Percentiles rank a stretch among this genome's conserved stretches.
Evolutionary conservation across 1,140 invertebrate genomes (phyloP).

Genomic region (Antheraea pernyi): DNA sequence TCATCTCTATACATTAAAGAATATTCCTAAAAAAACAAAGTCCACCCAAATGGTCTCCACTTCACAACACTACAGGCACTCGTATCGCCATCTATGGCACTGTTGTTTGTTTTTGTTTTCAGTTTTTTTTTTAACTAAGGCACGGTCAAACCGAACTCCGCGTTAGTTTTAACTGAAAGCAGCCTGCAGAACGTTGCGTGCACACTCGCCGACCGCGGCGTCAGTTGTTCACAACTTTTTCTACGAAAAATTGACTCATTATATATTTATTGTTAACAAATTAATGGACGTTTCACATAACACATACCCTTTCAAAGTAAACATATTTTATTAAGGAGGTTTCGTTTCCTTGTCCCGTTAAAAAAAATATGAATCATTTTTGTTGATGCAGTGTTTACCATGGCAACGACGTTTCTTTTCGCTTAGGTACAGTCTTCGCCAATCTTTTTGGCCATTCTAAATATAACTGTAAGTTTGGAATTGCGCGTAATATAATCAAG

Average conservation of each 20-base stretch:
- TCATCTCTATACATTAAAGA: constrained; percentile 8
- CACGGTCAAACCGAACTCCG: constrained; percentile 46
- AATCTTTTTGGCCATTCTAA: no score
- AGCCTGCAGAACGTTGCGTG: constrained; percentile 63
- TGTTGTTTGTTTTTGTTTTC: not conserved
- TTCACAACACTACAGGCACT: constrained; percentile 4
- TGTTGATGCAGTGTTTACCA: no score
- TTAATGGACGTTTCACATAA: no score
- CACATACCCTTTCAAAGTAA: no score
- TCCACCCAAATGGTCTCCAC: not conserved
- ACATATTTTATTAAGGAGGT: no score
- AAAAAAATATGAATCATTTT: no score
- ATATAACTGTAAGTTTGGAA: no score
- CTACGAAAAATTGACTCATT: constrained; percentile 6
- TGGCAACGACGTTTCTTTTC: no score
- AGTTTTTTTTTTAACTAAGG: constrained; percentile 12
- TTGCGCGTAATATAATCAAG: no score
- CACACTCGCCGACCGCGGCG: constrained; percentile 47
- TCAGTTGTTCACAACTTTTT: constrained; percentile 32
- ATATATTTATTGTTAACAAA: not conserved
- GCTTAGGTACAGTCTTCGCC: no score
- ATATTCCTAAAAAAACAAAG: not conserved
- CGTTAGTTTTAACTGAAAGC: constrained; percentile 65
- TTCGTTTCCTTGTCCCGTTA: no score
- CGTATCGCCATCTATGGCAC: not conserved